Evolutionary conservation across 2,797 vertebrate genomes (phyloP).

Genomic region (Chiroxiphia lanceolata): DNA sequence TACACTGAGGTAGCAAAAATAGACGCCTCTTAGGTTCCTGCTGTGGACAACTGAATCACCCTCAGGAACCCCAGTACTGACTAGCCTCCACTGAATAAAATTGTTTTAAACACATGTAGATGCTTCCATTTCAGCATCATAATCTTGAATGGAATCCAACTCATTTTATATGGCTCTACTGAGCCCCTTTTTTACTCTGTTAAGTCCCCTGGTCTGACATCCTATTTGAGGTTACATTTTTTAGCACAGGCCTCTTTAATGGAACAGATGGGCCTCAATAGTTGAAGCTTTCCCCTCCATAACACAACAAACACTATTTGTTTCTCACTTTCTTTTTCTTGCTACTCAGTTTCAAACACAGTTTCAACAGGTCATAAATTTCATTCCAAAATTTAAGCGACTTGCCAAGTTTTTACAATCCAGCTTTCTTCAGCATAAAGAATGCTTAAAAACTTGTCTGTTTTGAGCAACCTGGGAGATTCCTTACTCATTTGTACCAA

Average conservation of each 20-base stretch:
- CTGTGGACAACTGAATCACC: not conserved
- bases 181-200: not conserved
- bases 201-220: not conserved
- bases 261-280: not conserved
- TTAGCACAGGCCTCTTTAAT: not conserved
- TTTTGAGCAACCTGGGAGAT: not conserved
- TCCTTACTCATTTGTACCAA: not conserved
- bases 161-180: accelerated
- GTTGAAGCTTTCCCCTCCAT: not conserved
- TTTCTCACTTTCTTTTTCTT: not conserved
- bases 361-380: not conserved
- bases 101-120: not conserved
- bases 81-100: not conserved
- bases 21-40: not conserved
- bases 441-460: not conserved
- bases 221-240: not conserved
- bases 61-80: not conserved
- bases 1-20: not conserved
- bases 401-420: not conserved
- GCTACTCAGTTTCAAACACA: not conserved
- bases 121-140: not conserved
- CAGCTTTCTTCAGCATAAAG: not conserved
- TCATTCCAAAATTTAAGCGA: not conserved
- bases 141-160: not conserved
- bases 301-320: not conserved